Conservation (phyloP, 2,888 invertebrate species). For the Metopia argyrocephala region DNA sequence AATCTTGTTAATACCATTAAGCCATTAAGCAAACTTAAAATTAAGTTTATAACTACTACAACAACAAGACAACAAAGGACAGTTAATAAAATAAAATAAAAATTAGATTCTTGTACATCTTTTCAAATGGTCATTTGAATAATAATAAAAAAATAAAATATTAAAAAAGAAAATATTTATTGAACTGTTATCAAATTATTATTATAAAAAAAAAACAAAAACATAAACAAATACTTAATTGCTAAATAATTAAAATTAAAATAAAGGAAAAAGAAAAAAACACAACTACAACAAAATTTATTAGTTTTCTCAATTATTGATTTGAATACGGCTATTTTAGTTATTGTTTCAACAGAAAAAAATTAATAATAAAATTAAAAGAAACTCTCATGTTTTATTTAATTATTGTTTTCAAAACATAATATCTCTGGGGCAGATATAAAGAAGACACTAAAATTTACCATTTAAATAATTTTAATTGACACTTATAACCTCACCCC, state of each 20-base stretch:
- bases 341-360: background rate
- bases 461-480: too few relatives aligned
- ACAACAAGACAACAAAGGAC: conserved; percentile 41
- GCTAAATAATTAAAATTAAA: conserved; percentile 27
- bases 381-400: background rate
- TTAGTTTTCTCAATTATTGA: conserved; percentile 30
- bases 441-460: too few relatives aligned
- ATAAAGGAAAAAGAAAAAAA: background rate
- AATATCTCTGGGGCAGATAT: too few relatives aligned
- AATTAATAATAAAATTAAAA: background rate
- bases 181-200: conserved; percentile 55
- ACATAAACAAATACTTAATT: conserved; percentile 1
- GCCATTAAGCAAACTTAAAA: conserved; percentile 17
- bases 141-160: conserved; percentile 30
- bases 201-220: conserved; percentile 39
- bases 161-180: conserved; percentile 52
- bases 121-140: conserved; percentile 49
- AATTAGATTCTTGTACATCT: conserved; percentile 61
- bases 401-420: too few relatives aligned
- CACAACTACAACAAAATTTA: conserved; percentile 18
- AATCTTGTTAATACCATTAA: conserved; percentile 62
- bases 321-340: background rate
- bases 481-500: too few relatives aligned
- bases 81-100: conserved; percentile 46
- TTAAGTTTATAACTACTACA: conserved; percentile 34